A percentile compares a stretch with the other conserved stretches of the same genome.
phyloP scores from a whole-genome alignment of 2,113 vertebrate genomes.

The Dipodomys stephensi region DNA sequence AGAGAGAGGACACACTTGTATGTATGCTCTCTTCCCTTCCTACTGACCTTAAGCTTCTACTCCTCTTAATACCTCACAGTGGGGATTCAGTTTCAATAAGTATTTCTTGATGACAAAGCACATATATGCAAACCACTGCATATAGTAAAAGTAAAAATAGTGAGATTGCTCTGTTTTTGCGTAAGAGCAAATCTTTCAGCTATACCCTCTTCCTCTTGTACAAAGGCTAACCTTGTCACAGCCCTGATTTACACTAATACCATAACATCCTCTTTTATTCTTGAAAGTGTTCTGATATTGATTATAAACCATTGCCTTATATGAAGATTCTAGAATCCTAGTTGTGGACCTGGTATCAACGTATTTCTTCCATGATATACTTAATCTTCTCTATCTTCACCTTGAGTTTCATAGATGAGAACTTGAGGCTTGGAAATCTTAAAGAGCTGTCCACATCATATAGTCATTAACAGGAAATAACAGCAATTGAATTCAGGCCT shows the following conservation, averaged over 20 bases:
- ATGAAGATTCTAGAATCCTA: not conserved
- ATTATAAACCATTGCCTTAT: not conserved
- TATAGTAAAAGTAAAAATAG: not conserved
- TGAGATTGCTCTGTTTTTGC: not conserved
- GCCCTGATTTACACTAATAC: not conserved
- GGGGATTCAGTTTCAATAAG: not conserved
- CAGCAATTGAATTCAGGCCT: conserved; percentile 30
- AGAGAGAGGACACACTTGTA: not conserved
- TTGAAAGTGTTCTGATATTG: conserved; percentile 5
- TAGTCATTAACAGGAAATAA: not conserved
- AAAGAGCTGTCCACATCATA: not conserved
- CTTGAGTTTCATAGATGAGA: conserved; percentile 12
- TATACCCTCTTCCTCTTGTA: not conserved
- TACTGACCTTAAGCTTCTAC: not conserved
- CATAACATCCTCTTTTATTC: not conserved
- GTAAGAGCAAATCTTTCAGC: not conserved
- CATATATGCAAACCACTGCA: not conserved
- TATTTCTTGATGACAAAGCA: not conserved
- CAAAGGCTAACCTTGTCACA: not conserved
- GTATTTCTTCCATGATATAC: not conserved
- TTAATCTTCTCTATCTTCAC: conserved; percentile 9
- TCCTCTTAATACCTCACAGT: not conserved
- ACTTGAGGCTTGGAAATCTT: not conserved
- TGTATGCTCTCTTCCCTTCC: not conserved
- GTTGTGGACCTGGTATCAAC: not conserved